A percentile compares a stretch with the other conserved stretches of the same genome.
Conservation (phyloP, 2,113 vertebrate species). For the Hyla sarda region DNA sequence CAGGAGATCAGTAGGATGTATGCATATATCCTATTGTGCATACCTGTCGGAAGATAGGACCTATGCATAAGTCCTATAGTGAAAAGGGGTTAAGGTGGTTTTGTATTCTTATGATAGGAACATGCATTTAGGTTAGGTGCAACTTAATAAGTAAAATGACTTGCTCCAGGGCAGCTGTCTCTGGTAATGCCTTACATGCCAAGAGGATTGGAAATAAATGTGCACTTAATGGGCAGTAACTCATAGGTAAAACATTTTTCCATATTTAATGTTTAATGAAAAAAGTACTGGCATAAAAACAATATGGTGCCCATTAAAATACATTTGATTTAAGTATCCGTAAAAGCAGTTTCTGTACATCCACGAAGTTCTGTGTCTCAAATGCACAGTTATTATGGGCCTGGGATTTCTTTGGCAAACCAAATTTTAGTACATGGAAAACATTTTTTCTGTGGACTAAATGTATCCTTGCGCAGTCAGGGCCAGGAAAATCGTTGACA, state of each 20-base stretch:
- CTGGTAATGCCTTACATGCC: background rate
- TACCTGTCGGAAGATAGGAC: too few species aligned
- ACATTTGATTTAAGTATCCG: background rate
- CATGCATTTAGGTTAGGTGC: too few species aligned
- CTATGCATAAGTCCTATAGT: too few species aligned
- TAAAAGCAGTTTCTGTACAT: background rate
- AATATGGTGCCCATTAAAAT: background rate
- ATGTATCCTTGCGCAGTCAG: background rate
- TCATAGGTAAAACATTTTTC: background rate
- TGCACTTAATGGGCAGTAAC: background rate
- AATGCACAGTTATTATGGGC: background rate
- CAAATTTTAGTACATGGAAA: slow-evolving; percentile 25
- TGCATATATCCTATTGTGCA: too few species aligned
- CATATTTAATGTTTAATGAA: background rate
- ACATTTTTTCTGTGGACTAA: slow-evolving; percentile 19
- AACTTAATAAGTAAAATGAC: background rate
- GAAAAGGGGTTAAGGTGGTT: too few species aligned
- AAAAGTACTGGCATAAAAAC: background rate
- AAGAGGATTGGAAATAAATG: background rate
- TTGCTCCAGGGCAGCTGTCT: background rate
- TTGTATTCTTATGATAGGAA: too few species aligned
- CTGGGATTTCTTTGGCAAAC: slow-evolving; percentile 18
- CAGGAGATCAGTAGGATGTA: too few species aligned
- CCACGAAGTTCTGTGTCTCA: background rate
- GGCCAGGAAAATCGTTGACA: slow-evolving; percentile 46